Percentiles rank a stretch among this genome's conserved stretches.
Conservation (phyloP, 2,888 invertebrate genomes). For the Notodonta ziczac region DNA sequence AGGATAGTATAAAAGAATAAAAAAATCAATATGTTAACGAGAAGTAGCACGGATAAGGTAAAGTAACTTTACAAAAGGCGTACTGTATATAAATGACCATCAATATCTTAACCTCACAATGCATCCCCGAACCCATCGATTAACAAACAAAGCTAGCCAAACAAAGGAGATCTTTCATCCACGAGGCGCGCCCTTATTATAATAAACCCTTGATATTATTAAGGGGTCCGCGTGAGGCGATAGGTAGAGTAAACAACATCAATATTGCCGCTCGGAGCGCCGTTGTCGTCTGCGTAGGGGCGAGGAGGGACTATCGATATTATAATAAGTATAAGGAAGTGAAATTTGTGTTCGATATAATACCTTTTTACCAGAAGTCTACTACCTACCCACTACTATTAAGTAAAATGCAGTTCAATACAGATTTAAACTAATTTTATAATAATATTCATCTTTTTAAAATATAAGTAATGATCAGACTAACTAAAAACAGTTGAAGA, state of each 20-base stretch:
- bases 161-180: constrained; percentile 32
- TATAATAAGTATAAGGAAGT: not conserved
- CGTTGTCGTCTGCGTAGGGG: constrained; percentile 34
- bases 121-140: constrained; percentile 21
- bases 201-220: constrained; percentile 53
- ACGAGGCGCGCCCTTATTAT: constrained; percentile 32
- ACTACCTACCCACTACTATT: too few relatives aligned
- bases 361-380: too few relatives aligned
- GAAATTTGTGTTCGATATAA: too few relatives aligned
- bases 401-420: too few relatives aligned
- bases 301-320: constrained; percentile 13
- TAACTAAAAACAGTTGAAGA: too few relatives aligned
- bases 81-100: constrained; percentile 3
- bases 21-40: not conserved
- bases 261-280: constrained; percentile 51
- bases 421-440: too few relatives aligned
- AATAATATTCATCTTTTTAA: too few relatives aligned
- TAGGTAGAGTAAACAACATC: constrained; percentile 68
- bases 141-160: constrained; percentile 18
- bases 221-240: constrained; percentile 56
- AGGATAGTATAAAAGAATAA: too few relatives aligned
- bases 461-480: too few relatives aligned
- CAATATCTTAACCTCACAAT: constrained; percentile 6
- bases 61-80: not conserved
- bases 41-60: not conserved